Evolutionary conservation across 1,140 invertebrate genomes (phyloP), one percentile per base, ranked within the genome.

Genomic region (Drosophila kurseongensis): DNA sequence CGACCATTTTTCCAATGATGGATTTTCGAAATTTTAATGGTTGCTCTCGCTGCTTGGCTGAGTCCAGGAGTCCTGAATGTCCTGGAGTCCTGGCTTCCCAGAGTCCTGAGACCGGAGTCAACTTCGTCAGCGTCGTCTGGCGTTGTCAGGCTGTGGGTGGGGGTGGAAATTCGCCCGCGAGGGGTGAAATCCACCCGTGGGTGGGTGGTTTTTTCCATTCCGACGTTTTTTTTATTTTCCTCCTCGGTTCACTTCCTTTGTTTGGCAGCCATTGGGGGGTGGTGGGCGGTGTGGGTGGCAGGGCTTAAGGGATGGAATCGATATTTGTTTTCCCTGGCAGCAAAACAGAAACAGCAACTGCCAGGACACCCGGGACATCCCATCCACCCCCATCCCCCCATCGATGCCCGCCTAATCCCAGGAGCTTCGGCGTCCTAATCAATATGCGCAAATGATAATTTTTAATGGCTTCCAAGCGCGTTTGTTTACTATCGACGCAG

Each of bases 21-120:
- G 84, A 91, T 91, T 91, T 91, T 90, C 81, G 82, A 91, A 91
- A 91, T 90, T 91, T 91, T 91, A 91, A 91, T 91, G 90, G 90
- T 91, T 84, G 84, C 84, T 75, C 79, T 80, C 74, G 60, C 67
- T 80, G 77, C 81, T 62, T 90, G 88, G 88, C 75, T 91, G 89
- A 89, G 83, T 32, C 51, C 88, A 74, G 76, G 59, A 83, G 85
- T 75, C 75, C 56, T 47, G 73, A 8, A 57, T 18, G 69, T 51
- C 63, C 67, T 44, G 32, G 54, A 65, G 36, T 71, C 52, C 56
- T 52, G 57, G 48, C 48, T 51, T 56, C 63, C 74, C 63, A 40
- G 65, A 69, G 50, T 66, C 57, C 56, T 52, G 51, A 51, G 38
- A 51, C 51, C 54, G 40, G 78, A 80, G 68, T 77, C 67, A 62